These are phyloP conservation scores for Lagria hirta DNA, from an alignment of 2,888 invertebrate species.

Conservation along the genomic window DNA sequence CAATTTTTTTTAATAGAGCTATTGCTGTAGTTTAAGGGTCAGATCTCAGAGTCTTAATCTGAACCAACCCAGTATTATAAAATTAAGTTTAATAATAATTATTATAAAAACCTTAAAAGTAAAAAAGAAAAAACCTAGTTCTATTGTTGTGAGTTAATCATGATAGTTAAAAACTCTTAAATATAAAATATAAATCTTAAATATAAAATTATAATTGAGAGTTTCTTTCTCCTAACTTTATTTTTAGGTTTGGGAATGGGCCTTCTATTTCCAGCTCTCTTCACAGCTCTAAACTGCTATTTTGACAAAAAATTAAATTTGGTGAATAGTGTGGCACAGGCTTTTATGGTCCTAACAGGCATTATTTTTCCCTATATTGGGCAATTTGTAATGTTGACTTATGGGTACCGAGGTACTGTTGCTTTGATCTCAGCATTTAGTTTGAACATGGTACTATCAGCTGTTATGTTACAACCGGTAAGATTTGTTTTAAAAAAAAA, in stretches of 20 bases:
- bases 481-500: constrained; percentile 79
- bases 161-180: no score
- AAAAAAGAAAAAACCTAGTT: no score
- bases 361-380: constrained; percentile 69
- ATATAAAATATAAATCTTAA: no score
- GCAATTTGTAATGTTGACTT: constrained; percentile 61
- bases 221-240: no score
- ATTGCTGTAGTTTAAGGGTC: no score
- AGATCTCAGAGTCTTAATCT: no score
- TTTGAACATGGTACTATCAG: constrained; percentile 67
- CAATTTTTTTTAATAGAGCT: no score
- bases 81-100: no score
- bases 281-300: constrained; percentile 74
- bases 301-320: constrained; percentile 69
- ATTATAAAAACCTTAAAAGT: no score
- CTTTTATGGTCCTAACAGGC: constrained; percentile 66
- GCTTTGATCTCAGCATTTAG: constrained; percentile 68
- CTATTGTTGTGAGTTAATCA: no score
- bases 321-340: constrained; percentile 76
- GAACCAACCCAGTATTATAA: no score
- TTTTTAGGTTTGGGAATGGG: constrained; percentile 69
- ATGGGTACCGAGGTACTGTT: constrained; percentile 72
- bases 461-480: constrained; percentile 73
- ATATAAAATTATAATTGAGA: no score
- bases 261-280: constrained; percentile 70